Evolutionary conservation across 2,888 invertebrate genomes (phyloP).

Genomic region (Calameuta filiformis): DNA sequence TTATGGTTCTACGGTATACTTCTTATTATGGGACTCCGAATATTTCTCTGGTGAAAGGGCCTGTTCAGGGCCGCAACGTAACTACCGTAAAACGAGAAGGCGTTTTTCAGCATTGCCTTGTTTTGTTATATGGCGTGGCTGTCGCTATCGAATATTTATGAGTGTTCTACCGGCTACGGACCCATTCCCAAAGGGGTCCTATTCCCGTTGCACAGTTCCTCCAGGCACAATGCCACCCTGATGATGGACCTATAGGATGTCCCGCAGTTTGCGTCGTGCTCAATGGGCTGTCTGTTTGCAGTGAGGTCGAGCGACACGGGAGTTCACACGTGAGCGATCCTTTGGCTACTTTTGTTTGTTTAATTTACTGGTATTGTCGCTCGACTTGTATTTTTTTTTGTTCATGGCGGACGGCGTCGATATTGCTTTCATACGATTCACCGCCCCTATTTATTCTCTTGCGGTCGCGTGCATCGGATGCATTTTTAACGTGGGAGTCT

Average conservation of each 20-base stretch:
- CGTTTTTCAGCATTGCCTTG: neutral
- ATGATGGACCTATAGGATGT: conserved; percentile 41
- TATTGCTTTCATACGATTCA: neutral
- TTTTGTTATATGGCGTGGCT: neutral
- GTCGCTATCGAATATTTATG: conserved; percentile 16
- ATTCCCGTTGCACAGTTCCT: conserved; percentile 12
- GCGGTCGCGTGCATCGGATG: conserved; percentile 16
- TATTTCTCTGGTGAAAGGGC: neutral
- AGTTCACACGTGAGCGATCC: conserved; percentile 17
- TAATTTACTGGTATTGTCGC: conserved; percentile 56
- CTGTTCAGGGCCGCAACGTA: neutral
- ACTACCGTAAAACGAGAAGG: neutral
- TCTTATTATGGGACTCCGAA: neutral
- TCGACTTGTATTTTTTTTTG: conserved; percentile 15
- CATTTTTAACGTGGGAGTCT: conserved; percentile 37
- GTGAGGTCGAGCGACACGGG: conserved; percentile 43
- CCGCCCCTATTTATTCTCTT: conserved; percentile 12
- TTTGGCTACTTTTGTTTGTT: conserved; percentile 47
- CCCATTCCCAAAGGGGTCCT: neutral
- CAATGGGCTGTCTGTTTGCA: conserved; percentile 52
- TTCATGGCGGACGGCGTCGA: neutral
- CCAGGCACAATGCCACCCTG: conserved; percentile 50
- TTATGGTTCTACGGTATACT: neutral
- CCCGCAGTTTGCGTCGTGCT: conserved; percentile 43
- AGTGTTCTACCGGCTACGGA: conserved; percentile 5